Evolutionary conservation across 2,113 vertebrate species (phyloP).

Genomic region (Coracopsis vasa): DNA sequence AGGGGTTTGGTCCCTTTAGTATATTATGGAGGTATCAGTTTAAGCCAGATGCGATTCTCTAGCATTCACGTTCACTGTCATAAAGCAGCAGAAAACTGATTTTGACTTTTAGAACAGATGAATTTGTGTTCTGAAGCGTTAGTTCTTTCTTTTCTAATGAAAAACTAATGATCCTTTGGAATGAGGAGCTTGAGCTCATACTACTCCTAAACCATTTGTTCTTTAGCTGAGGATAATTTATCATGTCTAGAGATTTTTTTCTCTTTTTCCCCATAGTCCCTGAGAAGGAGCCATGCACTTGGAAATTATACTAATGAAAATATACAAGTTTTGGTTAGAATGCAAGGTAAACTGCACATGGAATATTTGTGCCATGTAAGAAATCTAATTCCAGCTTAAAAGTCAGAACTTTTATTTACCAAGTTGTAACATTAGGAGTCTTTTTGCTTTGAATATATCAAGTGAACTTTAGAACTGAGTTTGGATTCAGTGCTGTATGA

Average conservation of each 20-base stretch:
- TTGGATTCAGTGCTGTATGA: not conserved
- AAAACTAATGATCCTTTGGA: not conserved
- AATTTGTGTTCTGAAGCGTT: not conserved
- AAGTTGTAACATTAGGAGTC: not conserved
- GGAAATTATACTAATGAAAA: not conserved
- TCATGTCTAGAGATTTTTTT: not conserved
- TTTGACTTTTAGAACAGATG: not conserved
- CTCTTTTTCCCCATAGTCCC: not conserved
- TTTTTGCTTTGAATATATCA: not conserved
- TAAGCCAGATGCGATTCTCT: not conserved
- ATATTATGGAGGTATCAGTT: not conserved
- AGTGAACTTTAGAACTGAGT: not conserved
- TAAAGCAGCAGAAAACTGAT: not conserved
- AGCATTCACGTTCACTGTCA: not conserved
- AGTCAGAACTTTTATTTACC: not conserved
- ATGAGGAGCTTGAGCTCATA: not conserved
- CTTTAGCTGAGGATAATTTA: not conserved
- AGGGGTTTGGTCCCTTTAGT: not conserved
- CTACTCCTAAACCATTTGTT: not conserved
- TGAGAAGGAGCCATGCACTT: not conserved
- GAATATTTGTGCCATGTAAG: not conserved
- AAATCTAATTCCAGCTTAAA: not conserved
- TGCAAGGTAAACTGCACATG: not conserved
- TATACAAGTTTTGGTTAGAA: not conserved
- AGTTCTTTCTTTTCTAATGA: not conserved